Conservation (phyloP, 2,797 vertebrate genomes). For the Phataginus tetradactyla region DNA sequence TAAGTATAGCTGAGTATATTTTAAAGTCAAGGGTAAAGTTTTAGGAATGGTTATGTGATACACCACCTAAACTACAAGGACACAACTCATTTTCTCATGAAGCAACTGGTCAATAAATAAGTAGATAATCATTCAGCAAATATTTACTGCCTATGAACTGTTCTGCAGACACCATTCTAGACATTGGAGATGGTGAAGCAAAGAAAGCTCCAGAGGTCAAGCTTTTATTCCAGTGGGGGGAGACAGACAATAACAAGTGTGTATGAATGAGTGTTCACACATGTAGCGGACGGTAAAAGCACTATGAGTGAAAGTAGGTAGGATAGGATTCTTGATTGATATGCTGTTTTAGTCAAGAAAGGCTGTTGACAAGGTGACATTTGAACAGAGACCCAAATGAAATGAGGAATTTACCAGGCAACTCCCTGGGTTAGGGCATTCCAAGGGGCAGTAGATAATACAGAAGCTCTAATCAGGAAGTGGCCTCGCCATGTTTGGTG, state of each 20-base stretch:
- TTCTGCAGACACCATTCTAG: neutral
- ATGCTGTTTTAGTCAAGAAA: neutral
- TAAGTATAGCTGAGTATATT: neutral
- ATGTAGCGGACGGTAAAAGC: neutral
- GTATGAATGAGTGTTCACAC: neutral
- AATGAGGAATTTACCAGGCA: neutral
- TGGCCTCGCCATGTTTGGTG: neutral
- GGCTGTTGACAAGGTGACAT: neutral
- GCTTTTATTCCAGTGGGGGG: neutral
- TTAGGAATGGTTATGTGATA: neutral
- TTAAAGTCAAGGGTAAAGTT: neutral
- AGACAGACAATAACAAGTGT: too few species aligned
- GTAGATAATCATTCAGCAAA: neutral
- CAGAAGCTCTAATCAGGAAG: neutral
- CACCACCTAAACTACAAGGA: neutral
- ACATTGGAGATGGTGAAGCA: neutral
- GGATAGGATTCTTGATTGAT: neutral
- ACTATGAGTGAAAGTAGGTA: neutral
- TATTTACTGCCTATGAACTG: neutral
- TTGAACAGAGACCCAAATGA: neutral
- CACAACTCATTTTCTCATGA: neutral
- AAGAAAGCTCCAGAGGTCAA: accelerated
- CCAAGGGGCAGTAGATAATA: accelerated
- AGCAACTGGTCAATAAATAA: neutral
- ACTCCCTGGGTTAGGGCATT: neutral